phyloP scores from a whole-genome alignment of 2,888 invertebrate genomes.

The Plutella xylostella region DNA sequence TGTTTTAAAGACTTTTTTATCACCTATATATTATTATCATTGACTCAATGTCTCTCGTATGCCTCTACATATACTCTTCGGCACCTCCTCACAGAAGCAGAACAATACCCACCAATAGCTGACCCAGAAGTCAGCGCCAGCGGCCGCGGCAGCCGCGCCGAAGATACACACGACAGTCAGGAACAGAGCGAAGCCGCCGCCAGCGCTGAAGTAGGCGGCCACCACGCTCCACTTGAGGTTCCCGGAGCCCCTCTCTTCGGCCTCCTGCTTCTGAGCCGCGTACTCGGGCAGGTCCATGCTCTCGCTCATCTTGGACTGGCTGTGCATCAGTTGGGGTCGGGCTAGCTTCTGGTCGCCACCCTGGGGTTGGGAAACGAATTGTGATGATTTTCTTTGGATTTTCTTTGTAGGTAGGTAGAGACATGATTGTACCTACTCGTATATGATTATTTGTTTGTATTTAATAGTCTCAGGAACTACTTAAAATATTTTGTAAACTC shows the following conservation, averaged over 20 bases:
- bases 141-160: slow-evolving; percentile 70
- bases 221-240: slow-evolving; percentile 51
- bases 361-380: not conserved
- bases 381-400: not conserved
- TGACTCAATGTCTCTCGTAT: too few species aligned
- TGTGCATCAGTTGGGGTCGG: slow-evolving; percentile 8
- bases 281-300: slow-evolving; percentile 38
- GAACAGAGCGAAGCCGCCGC: slow-evolving; percentile 35
- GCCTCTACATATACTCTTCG: too few species aligned
- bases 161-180: slow-evolving; percentile 40
- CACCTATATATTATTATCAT: too few species aligned
- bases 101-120: slow-evolving; percentile 70
- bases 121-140: slow-evolving; percentile 77
- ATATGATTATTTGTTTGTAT: too few species aligned
- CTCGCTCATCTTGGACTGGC: slow-evolving; percentile 26
- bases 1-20: too few species aligned
- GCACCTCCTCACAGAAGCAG: too few species aligned
- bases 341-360: too few species aligned
- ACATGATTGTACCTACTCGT: too few species aligned
- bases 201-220: slow-evolving; percentile 45
- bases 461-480: too few species aligned
- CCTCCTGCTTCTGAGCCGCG: slow-evolving; percentile 45
- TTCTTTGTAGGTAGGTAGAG: not conserved
- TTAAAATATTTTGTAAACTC: too few species aligned
- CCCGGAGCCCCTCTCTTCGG: slow-evolving; percentile 51